phyloP scores from a whole-genome alignment of 2,888 invertebrate genomes.

The Autographa gamma region DNA sequence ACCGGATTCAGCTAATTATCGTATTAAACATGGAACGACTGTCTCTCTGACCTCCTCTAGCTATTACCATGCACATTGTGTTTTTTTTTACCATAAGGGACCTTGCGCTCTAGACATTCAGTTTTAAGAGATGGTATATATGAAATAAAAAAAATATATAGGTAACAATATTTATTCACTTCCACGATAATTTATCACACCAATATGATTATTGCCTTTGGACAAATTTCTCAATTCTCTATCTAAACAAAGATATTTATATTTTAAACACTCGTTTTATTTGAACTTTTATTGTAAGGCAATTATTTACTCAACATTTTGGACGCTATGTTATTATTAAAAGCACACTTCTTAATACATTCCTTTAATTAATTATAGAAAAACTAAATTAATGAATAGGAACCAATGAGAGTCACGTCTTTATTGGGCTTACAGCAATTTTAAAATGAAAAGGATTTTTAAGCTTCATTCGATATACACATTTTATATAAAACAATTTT shows the following conservation, averaged over 20 bases:
- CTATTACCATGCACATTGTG: too few species aligned
- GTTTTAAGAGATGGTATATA: not conserved
- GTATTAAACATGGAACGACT: too few species aligned
- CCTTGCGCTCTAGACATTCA: too few species aligned
- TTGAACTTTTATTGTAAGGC: not conserved
- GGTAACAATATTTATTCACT: not conserved
- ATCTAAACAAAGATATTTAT: too few species aligned
- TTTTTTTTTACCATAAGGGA: too few species aligned
- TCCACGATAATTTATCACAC: slow-evolving; percentile 1
- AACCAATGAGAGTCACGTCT: not conserved
- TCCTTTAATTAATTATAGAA: not conserved
- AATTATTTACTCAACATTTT: not conserved
- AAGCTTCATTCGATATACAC: too few species aligned
- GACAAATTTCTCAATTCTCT: too few species aligned
- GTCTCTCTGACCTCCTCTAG: too few species aligned
- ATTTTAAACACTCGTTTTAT: not conserved
- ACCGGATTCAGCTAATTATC: too few species aligned
- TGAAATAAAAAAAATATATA: not conserved
- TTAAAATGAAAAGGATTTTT: not conserved
- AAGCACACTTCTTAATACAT: not conserved
- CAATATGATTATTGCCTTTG: not conserved
- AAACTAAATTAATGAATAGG: not conserved
- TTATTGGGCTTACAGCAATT: not conserved
- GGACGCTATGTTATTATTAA: too few species aligned
- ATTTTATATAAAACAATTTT: not conserved